Evolutionary conservation across 2,797 vertebrate genomes (phyloP), one percentile per base, ranked within the genome.

Genomic region (Pseudotriccus pelzelni): DNA sequence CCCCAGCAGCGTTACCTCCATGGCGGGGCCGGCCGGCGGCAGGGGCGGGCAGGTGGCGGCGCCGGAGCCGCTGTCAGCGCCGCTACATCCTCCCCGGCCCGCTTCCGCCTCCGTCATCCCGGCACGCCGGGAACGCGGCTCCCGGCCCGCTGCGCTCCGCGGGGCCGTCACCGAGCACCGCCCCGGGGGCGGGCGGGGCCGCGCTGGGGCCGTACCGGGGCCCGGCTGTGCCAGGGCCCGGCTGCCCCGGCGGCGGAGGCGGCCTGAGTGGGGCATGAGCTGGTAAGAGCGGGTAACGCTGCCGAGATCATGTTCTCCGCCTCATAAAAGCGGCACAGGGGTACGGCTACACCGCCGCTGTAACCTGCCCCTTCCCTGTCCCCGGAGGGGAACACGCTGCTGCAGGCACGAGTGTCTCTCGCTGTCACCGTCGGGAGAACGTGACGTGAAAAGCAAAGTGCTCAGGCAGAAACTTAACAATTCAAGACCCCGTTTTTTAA

Each of bases 31-130:
- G 55, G 50, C 62, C 3, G 50, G 22, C 43, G 27, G 55, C 89
- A 68, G 16, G 43, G 55, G 21, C 39, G 47, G 28, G 20, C 47
- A 56, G 56, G 81, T 11, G 24, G 17, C 79, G 27, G 43, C 36
- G 16, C 78, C 30, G 8, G 60, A 41, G 56, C 89, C 74, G 25
- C 76, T n/a, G 41, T 53, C 79, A 72, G 63, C 63, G 4, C 89
- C 95, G 84, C 84, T 92, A 86, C 93, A 85, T 84, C 82, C 64
- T n/a, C 44, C 53, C 23, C 53, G 7, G 11, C 2, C 84, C 79
- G 37, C 95, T 97, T 97, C 97, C 97, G 95, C 79, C 90, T 97
- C 94, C 95, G 96, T 97, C 96, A 96, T 93, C 89, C 53, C 53
- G 39, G 43, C 89, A 30, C 82, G 84, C 68, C 83, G 34, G 41